A percentile compares a stretch with the other conserved stretches of the same genome.
Evolutionary conservation across 1,140 invertebrate genomes (phyloP).

Genomic region (Mycetomoellerius zeteki): DNA sequence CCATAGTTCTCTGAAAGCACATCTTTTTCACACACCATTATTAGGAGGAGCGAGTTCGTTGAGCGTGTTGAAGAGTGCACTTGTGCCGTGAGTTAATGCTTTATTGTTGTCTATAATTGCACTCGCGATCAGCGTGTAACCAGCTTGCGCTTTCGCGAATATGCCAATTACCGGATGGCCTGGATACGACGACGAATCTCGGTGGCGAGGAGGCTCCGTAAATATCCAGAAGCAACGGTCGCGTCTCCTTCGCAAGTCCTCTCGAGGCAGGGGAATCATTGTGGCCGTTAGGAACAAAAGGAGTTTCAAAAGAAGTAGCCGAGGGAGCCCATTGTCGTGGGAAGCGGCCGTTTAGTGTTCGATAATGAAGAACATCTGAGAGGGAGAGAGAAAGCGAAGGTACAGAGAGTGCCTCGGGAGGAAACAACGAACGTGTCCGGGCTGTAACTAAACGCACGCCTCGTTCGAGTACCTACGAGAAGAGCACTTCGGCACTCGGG

Average conservation of each 20-base stretch:
- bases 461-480: constrained; percentile 65
- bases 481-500: constrained; percentile 52
- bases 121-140: constrained; percentile 9
- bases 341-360: constrained; percentile 70
- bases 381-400: constrained; percentile 5
- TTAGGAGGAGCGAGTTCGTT: neutral
- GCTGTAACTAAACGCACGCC: constrained; percentile 25
- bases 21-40: neutral
- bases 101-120: constrained; percentile 38
- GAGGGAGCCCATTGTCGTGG: constrained; percentile 61
- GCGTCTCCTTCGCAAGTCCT: constrained; percentile 56
- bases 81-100: neutral
- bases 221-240: constrained; percentile 57
- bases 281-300: constrained; percentile 67
- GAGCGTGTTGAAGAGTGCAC: neutral
- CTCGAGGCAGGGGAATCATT: constrained; percentile 58
- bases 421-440: constrained; percentile 65
- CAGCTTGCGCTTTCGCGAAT: constrained; percentile 26
- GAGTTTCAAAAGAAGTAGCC: constrained; percentile 68
- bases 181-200: constrained; percentile 16
- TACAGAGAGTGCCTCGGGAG: constrained; percentile 59
- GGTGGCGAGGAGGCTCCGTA: neutral
- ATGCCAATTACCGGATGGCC: constrained; percentile 29
- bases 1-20: neutral
- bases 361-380: constrained; percentile 70